Base-by-base conservation (phyloP, 2,888 invertebrate genomes). In the Chymomyza fuscimana region DNA sequence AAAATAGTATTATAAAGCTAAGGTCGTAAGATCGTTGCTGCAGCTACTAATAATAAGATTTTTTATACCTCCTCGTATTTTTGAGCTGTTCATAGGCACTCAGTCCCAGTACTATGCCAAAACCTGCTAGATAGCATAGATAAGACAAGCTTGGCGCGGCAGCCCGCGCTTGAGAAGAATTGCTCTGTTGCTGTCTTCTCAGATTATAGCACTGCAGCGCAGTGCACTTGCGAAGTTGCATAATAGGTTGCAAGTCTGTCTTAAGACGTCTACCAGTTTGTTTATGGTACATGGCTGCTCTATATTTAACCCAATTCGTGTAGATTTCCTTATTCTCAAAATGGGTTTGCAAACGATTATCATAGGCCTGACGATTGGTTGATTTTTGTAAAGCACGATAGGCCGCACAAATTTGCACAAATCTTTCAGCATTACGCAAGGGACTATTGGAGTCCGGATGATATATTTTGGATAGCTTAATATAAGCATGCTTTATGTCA, bases 381-480 rank as follows among this genome's bases (percentile, higher is more conserved):
- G 64, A 65, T n/a, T 73, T 72, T 12, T 70, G 65, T 10, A 82
- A 79, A 2, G 65, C 64, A 40, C 72, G 72, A 51, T 86, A 82
- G 1, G 82, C 82, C 50, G 86, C 86, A 16, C 79, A 82, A 0
- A 82, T 63, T 70, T 59, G 69, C 0, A 77, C 63, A 51, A 82
- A 82, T 65, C 70, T 50, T 15, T 75, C 81, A 0, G 83, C 61
- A 40, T 77, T 56, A 2, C 72, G 9, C 0, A 69, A 60, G 0
- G 10, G 16, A 0, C 51, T 29, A 12, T 70, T 79, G 3, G 60
- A 66, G 59, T 82, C 82, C 25, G 82, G 82, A 76, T 82, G 82
- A 50, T 86, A 86, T 15, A 77, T 86, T 32, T 82, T 82, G 0
- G 82, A 81, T 2, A 82, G 61, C 19, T 77, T 67, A 0, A 82